Base-by-base conservation (phyloP, 1,140 invertebrate genomes). In the Platyscapa corneri region DNA sequence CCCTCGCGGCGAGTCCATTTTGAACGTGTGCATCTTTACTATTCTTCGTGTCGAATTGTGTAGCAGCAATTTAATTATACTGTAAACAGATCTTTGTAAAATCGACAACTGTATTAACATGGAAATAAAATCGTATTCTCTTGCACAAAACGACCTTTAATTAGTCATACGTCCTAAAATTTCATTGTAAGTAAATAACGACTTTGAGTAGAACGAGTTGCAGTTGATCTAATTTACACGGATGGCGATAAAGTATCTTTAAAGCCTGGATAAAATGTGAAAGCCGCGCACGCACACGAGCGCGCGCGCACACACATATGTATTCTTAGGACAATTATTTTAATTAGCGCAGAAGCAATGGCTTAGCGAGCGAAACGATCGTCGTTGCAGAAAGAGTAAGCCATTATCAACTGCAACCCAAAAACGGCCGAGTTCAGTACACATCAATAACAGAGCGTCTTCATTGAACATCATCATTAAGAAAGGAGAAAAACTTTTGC, bases 401-500 rank as follows among this genome's bases (percentile, higher is more conserved):
- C 30, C 6, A 32, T 16, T 16, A 10, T 67, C 7, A 14, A n/a
- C 0, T 32, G 0, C 32, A 39, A 70, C 18, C 34, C 32, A 70
- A 70, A 37, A 70, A 34, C 67, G 16, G n/a, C 18, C 34, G 8
- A 70, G 34, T 18, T 16, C 34, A 23, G 67, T 70, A 3, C 20
- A 46, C 65, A 81, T 70, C 30, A 53, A 81, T 81, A 42, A 32
- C n/a, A n/a, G 39, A n/a, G 56, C 32, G n/a, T 74, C 46, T 74
- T 72, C 82, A 76, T 75, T 56, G 39, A 53, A 72, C 23, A 39
- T 60, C 46, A n/a, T 32, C 23, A 30, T 39, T 49, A 76, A 56
- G 76, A 42, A 67, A 72, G 23, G 20, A 83, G 72, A 65, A 70
- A 81, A 81, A 64, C n/a, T 39, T 65, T 39, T 65, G 60, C 67